These are phyloP conservation scores for Anadara kagoshimensis DNA, from an alignment of 1,140 invertebrate species.

Conservation along the genomic window DNA sequence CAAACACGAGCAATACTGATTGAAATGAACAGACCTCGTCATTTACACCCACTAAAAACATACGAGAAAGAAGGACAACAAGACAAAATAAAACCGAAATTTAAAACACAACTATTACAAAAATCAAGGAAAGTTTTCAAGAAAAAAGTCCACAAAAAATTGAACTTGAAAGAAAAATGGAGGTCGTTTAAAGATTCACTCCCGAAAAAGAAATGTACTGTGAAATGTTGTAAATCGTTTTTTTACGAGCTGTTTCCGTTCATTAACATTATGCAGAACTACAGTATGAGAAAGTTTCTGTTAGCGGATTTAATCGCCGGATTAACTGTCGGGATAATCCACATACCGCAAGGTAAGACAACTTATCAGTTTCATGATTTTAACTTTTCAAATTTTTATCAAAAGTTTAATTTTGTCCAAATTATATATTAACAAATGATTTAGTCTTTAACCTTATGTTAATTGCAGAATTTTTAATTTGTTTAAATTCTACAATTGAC, in stretches of 20 bases:
- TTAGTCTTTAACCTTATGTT: too few species aligned
- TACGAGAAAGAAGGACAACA: neutral
- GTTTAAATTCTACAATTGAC: too few species aligned
- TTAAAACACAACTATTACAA: conserved; percentile 23
- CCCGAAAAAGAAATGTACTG: conserved; percentile 38
- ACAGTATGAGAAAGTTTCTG: conserved; percentile 70
- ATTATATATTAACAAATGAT: too few species aligned
- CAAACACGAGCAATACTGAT: conserved; percentile 20
- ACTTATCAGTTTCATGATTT: neutral
- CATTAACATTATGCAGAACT: conserved; percentile 68
- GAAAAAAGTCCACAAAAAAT: conserved; percentile 14
- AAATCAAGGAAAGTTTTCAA: conserved; percentile 32
- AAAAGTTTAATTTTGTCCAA: too few species aligned
- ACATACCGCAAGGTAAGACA: conserved; percentile 76
- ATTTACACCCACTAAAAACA: too few species aligned
- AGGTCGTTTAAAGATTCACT: conserved; percentile 18
- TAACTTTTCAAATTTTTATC: too few species aligned
- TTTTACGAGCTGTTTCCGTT: conserved; percentile 67
- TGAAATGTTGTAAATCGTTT: conserved; percentile 37
- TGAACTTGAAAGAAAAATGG: conserved; percentile 11
- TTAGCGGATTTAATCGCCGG: conserved; percentile 74
- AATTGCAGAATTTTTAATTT: too few species aligned
- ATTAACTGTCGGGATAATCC: conserved; percentile 76
- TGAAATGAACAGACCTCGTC: conserved; percentile 31
- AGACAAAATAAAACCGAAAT: conserved; percentile 22